Evolutionary conservation across 2,113 vertebrate species (phyloP).

Genomic region (Copsychus sechellarum): DNA sequence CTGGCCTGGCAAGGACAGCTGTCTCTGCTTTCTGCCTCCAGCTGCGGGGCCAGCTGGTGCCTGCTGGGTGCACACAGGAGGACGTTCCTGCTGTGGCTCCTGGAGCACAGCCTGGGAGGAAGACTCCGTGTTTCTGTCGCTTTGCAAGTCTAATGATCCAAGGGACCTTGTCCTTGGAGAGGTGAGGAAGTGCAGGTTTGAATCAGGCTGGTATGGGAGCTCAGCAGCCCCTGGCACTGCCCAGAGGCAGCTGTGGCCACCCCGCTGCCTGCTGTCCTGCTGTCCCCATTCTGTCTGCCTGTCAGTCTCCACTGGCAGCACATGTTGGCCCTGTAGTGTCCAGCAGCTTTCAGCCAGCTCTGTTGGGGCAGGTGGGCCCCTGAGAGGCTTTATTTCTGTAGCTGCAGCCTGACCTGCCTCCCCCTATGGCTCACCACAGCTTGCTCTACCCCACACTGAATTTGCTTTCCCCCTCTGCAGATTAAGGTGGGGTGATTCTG

Average conservation of each 20-base stretch:
- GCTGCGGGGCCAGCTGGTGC: background rate
- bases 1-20: accelerated
- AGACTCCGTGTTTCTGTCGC: background rate
- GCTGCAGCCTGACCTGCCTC: background rate
- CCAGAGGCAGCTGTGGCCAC: background rate
- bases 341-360: background rate
- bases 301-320: background rate
- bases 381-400: background rate
- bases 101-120: background rate
- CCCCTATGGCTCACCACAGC: accelerated
- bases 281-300: background rate
- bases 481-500: background rate
- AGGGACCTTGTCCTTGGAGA: background rate
- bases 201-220: background rate
- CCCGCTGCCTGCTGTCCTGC: background rate
- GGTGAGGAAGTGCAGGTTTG: background rate
- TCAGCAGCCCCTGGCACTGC: background rate
- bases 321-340: accelerated
- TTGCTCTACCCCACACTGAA: background rate
- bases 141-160: background rate
- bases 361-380: background rate
- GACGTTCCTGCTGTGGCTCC: background rate
- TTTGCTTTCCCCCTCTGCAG: background rate
- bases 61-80: background rate
- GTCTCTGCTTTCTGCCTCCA: background rate